phyloP scores from a whole-genome alignment of 2,797 vertebrate species.

The Halcyon badia region DNA sequence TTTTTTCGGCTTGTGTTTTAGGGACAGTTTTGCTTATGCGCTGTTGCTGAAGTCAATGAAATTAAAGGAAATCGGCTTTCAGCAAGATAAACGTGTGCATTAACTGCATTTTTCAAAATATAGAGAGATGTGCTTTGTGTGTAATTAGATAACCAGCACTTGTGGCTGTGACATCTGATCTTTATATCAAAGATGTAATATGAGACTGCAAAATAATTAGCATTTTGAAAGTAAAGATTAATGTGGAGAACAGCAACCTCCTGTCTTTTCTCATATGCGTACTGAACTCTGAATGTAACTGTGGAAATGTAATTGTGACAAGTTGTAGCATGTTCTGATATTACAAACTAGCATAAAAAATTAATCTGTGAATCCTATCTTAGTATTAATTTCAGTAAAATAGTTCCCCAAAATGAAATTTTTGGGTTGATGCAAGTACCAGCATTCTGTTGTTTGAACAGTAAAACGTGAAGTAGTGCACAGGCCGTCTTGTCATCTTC shows the following conservation, averaged over 20 bases:
- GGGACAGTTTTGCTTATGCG: not conserved
- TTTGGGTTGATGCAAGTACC: rapidly evolving
- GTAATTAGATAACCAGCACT: slow-evolving; percentile 9
- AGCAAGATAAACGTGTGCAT: not conserved
- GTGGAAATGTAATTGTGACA: not conserved
- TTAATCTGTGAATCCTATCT: not conserved
- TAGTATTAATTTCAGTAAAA: not conserved
- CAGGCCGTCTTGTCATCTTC: rapidly evolving
- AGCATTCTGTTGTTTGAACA: not conserved
- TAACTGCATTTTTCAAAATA: not conserved
- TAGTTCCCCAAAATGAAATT: not conserved
- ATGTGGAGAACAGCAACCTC: not conserved
- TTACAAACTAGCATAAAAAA: not conserved
- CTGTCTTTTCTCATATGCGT: rapidly evolving
- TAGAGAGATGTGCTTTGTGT: not conserved
- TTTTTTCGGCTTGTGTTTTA: not conserved
- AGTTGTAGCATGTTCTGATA: not conserved
- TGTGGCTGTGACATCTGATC: not conserved
- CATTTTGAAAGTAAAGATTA: slow-evolving; percentile 4
- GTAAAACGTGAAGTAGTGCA: not conserved
- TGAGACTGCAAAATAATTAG: not conserved
- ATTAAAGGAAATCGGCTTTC: not conserved
- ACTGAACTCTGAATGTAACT: not conserved
- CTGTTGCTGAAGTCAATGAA: not conserved
- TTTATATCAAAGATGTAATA: not conserved